Evolutionary conservation across 2,888 invertebrate species (phyloP).

Genomic region (Odontomyia ornata): DNA sequence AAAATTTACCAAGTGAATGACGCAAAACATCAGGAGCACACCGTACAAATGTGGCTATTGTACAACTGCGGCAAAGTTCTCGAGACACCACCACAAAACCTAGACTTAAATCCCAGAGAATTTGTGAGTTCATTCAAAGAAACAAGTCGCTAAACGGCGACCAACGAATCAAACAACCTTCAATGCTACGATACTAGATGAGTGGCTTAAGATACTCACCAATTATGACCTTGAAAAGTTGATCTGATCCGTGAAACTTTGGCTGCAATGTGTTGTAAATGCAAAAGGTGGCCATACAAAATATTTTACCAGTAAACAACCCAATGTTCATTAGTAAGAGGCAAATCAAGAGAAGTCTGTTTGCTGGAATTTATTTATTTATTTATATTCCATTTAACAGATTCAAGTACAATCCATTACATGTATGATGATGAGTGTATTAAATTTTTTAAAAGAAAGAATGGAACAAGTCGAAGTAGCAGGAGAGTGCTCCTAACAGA

Average conservation of each 20-base stretch:
- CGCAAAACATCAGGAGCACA: background rate
- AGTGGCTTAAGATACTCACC: slow-evolving; percentile 42
- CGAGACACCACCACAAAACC: background rate
- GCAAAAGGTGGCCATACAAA: slow-evolving; percentile 39
- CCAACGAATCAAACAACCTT: slow-evolving; percentile 15
- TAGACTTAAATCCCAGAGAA: slow-evolving; percentile 3
- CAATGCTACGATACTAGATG: slow-evolving; percentile 22
- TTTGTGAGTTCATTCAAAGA: slow-evolving; percentile 13
- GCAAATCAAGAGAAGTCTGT: too few species aligned
- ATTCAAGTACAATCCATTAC: too few species aligned
- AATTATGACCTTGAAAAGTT: slow-evolving; percentile 43
- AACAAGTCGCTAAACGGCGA: slow-evolving; percentile 44
- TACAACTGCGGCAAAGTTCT: background rate
- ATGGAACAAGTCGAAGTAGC: too few species aligned
- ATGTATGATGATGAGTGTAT: too few species aligned
- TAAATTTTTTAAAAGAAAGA: too few species aligned
- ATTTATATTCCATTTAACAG: too few species aligned
- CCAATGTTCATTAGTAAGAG: too few species aligned
- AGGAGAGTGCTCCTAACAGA: too few species aligned
- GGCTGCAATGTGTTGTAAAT: slow-evolving; percentile 42
- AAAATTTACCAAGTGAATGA: background rate
- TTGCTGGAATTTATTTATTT: too few species aligned
- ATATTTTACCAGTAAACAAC: background rate
- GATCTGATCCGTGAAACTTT: slow-evolving; percentile 24
- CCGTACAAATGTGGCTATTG: background rate